phyloP scores from a whole-genome alignment of 2,797 vertebrate species.

The Coccyzus lansbergi region DNA sequence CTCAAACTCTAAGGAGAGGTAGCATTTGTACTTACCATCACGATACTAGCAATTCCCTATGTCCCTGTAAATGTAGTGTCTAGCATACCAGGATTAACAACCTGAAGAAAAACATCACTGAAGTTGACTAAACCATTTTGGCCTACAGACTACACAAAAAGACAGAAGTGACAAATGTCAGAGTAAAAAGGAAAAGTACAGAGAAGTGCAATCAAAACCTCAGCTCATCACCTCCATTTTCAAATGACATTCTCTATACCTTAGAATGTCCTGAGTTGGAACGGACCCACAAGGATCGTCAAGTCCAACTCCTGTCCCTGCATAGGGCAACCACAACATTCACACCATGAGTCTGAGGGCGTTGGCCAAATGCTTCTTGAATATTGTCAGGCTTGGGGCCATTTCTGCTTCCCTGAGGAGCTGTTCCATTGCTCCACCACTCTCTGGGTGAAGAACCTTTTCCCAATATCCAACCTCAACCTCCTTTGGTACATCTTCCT shows the following conservation, averaged over 20 bases:
- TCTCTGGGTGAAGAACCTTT: no score
- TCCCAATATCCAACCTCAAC: no score
- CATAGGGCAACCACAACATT: no score
- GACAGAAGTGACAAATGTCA: neutral
- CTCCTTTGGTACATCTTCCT: no score
- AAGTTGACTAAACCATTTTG: neutral
- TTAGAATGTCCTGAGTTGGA: no score
- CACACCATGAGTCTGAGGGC: no score
- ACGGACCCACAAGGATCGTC: neutral
- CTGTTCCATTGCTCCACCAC: no score
- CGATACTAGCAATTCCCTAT: neutral
- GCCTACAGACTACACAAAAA: neutral
- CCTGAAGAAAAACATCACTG: neutral
- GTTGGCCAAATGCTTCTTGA: no score
- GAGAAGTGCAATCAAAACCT: neutral
- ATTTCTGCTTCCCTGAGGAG: no score
- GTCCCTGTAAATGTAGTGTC: neutral
- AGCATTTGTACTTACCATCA: neutral
- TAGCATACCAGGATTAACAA: neutral
- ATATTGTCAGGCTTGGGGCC: no score
- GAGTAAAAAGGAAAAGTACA: neutral
- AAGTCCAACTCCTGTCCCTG: no score
- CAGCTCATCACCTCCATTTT: neutral
- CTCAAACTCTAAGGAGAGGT: neutral
- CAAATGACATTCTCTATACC: neutral